A percentile compares a stretch with the other conserved stretches of the same genome.
Evolutionary conservation across 2,888 invertebrate genomes (phyloP).

Genomic region (Bhutanitis thaidina): DNA sequence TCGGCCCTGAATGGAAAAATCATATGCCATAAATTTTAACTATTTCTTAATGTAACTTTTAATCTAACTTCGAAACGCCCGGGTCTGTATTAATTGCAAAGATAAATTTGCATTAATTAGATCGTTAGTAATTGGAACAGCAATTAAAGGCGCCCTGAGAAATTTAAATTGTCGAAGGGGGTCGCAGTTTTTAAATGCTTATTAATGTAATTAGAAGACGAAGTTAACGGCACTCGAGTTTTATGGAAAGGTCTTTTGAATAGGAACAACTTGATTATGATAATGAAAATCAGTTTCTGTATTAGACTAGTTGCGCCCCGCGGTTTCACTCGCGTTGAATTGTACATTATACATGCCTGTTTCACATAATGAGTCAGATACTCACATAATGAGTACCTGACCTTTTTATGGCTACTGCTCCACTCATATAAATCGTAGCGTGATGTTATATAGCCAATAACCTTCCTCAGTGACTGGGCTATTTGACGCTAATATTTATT

Average conservation of each 20-base stretch:
- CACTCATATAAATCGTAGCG: no score
- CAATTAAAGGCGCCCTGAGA: conserved; percentile 11
- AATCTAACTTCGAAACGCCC: conserved; percentile 1
- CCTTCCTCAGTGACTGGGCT: no score
- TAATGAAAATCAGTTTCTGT: not conserved
- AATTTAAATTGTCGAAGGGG: conserved; percentile 12
- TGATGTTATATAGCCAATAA: no score
- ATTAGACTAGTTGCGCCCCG: no score
- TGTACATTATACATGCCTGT: no score
- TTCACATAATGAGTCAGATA: no score
- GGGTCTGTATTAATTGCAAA: not conserved
- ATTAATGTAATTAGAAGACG: conserved; percentile 9
- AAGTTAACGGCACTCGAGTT: conserved; percentile 9
- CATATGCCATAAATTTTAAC: not conserved
- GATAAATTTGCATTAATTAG: conserved; percentile 18
- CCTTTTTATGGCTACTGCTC: no score
- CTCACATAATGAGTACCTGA: no score
- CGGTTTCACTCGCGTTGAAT: no score
- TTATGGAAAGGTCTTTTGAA: conserved; percentile 7
- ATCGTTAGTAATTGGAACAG: conserved; percentile 12
- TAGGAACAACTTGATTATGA: conserved; percentile 6
- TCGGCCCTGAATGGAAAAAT: no score
- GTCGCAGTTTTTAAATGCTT: conserved; percentile 5
- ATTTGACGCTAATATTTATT: no score
- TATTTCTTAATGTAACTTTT: not conserved